phyloP scores from a whole-genome alignment of 30 jellyfish, hydroid and myxozoan species.

The Morbakka virulenta region DNA sequence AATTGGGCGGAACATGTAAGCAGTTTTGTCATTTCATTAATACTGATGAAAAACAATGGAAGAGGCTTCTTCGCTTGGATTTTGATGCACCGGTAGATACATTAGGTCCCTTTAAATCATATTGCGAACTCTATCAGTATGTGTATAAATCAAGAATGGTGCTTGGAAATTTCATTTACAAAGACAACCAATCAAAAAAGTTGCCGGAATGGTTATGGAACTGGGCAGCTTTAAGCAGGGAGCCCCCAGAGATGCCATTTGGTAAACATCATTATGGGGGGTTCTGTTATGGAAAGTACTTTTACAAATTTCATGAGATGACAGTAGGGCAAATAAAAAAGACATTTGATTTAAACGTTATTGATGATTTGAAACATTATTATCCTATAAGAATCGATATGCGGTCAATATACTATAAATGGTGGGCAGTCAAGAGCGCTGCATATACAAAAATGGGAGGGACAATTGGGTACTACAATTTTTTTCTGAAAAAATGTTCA shows the following conservation, averaged over 20 bases:
- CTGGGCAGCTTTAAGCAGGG: slow-evolving; percentile 76
- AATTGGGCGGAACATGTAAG: too few relatives aligned
- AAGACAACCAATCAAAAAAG: slow-evolving; percentile 42
- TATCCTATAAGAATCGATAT: slow-evolving; percentile 71
- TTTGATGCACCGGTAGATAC: slow-evolving; percentile 44
- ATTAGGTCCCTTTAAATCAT: slow-evolving; percentile 39
- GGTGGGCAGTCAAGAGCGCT: slow-evolving; percentile 67
- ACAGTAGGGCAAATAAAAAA: slow-evolving; percentile 64
- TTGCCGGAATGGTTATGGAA: slow-evolving; percentile 79
- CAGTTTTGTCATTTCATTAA: too few relatives aligned
- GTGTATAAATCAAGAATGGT: slow-evolving; percentile 71
- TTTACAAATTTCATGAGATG: slow-evolving; percentile 52
- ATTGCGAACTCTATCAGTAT: slow-evolving; percentile 45
- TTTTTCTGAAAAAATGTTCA: slow-evolving; percentile 58
- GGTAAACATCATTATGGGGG: slow-evolving; percentile 48
- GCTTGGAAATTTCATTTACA: slow-evolving; percentile 68
- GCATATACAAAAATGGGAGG: slow-evolving; percentile 58
- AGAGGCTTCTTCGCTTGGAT: slow-evolving; percentile 42
- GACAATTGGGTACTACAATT: slow-evolving; percentile 2
- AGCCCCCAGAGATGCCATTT: slow-evolving; percentile 77
- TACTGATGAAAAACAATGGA: slow-evolving; percentile 60
- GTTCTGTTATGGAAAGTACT: slow-evolving; percentile 68
- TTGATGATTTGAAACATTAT: slow-evolving; percentile 43
- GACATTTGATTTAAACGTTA: slow-evolving; percentile 31
- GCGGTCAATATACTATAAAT: slow-evolving; percentile 74